phyloP scores from a whole-genome alignment of 2,113 vertebrate species.

The Emberiza fucata region DNA sequence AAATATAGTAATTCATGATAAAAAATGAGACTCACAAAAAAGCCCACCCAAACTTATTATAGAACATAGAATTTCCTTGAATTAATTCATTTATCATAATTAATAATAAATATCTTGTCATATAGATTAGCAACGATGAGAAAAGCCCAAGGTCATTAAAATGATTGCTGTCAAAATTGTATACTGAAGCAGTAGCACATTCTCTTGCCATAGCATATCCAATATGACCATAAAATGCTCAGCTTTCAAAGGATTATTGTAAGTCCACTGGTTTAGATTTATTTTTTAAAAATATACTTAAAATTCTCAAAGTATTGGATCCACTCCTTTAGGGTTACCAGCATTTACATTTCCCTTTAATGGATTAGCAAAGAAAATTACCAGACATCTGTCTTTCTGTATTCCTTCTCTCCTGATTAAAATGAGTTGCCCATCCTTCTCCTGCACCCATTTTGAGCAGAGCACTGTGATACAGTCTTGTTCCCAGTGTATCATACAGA shows the following conservation, averaged over 20 bases:
- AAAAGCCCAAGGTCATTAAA: constrained; percentile 49
- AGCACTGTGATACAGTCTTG: neutral
- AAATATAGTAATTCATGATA: constrained; percentile 32
- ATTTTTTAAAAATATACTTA: constrained; percentile 10
- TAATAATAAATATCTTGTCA: constrained; percentile 56
- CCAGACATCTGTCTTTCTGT: neutral
- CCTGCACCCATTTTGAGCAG: neutral
- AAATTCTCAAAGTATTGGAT: neutral
- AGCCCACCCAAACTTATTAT: neutral
- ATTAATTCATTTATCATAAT: constrained; percentile 42
- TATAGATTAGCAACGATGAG: constrained; percentile 37
- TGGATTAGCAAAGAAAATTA: constrained; percentile 13
- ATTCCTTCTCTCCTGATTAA: neutral
- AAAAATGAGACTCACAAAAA: neutral
- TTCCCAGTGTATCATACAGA: neutral
- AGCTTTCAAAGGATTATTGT: constrained; percentile 59
- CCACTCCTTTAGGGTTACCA: neutral
- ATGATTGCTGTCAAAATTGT: constrained; percentile 39
- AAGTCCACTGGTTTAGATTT: neutral
- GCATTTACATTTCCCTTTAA: neutral
- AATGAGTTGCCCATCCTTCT: neutral
- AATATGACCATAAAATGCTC: constrained; percentile 27
- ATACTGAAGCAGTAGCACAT: neutral
- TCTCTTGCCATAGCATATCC: constrained; percentile 12
- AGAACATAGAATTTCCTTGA: constrained; percentile 49